Evolutionary conservation across 1,140 invertebrate genomes (phyloP), one percentile per base, ranked within the genome.

Genomic region (Drosophila biarmipes): DNA sequence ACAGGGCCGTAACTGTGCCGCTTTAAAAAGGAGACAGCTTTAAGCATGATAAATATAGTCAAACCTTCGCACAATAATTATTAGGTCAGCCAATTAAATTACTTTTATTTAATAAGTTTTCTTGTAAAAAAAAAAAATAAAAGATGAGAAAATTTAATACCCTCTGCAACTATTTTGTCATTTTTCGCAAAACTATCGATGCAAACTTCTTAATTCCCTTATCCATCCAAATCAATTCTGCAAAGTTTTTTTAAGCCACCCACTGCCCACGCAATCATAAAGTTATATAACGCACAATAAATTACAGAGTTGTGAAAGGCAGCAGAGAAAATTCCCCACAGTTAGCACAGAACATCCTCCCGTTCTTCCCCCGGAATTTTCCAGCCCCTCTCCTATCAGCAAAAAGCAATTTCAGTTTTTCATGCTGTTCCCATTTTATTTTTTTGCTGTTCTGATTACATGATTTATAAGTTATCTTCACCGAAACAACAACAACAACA

Each of bases 401-500:
- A 61, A 69, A 77, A 87, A 87, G 82, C 82, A 87, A 87, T 87
- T 87, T 89, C 84, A 87, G 82, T 79, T 86, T 86, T 87, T 87
- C 82, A 82, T 82, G 74, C 46, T 69, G 57, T 54, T 78, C 40
- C 53, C 73, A 59, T 73, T 43, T 62, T 73, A 35, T 51, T 40
- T 51, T 64, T 55, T 58, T 82, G 54, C 56, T 64, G 75, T 76
- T 85, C 76, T 90, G 84, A 89, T 89, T 84, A 89, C 72, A 89
- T 90, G 85, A 89, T 89, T 89, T 89, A 89, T 90, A 89, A 80
- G 84, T 90, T 89, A 84, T 87, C 81, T 86, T 86, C 84, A 77
- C 71, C 62, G 73, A 37, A 63, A 64, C 57, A 61, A 68, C 54
- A 63, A 63, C 54, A 63, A 63, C 55, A 81, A 57, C 58, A 59